phyloP scores from a whole-genome alignment of 2,797 vertebrate genomes.

The Coreius guichenoti region DNA sequence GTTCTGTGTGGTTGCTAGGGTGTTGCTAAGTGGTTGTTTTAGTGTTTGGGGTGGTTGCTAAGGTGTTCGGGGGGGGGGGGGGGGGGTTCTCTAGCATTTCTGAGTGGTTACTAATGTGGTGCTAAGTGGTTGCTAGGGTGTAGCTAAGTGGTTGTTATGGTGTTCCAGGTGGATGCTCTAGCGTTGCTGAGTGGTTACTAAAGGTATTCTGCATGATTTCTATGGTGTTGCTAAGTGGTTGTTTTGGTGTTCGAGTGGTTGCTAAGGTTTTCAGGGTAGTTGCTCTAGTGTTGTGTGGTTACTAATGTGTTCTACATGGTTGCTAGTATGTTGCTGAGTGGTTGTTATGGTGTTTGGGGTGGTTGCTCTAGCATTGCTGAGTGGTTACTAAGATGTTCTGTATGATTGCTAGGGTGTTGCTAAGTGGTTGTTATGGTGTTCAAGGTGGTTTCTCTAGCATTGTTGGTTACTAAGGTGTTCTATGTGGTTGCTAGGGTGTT shows the following conservation, averaged over 20 bases:
- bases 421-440: background rate
- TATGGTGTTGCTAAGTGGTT: background rate
- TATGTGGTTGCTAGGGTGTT: background rate
- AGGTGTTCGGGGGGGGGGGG: rapidly evolving
- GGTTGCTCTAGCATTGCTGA: background rate
- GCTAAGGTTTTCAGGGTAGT: background rate
- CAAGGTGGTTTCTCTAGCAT: background rate
- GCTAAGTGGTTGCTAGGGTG: background rate
- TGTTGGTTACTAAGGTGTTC: background rate
- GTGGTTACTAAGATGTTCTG: background rate
- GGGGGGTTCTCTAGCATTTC: background rate
- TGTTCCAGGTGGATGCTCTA: too few species aligned
- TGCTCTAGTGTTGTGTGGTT: background rate
- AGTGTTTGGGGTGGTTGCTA: background rate
- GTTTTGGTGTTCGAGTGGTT: too few species aligned
- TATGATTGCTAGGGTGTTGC: background rate
- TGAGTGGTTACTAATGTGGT: background rate
- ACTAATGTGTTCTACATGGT: too few species aligned
- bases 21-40: background rate
- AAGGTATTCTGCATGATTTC: too few species aligned
- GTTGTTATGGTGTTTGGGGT: background rate
- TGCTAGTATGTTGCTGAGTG: too few species aligned
- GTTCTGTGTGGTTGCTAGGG: background rate
- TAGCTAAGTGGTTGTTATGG: background rate
- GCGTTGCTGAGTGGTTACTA: background rate